Evolutionary conservation across 2,113 vertebrate species (phyloP).

Genomic region (Labeo catla): DNA sequence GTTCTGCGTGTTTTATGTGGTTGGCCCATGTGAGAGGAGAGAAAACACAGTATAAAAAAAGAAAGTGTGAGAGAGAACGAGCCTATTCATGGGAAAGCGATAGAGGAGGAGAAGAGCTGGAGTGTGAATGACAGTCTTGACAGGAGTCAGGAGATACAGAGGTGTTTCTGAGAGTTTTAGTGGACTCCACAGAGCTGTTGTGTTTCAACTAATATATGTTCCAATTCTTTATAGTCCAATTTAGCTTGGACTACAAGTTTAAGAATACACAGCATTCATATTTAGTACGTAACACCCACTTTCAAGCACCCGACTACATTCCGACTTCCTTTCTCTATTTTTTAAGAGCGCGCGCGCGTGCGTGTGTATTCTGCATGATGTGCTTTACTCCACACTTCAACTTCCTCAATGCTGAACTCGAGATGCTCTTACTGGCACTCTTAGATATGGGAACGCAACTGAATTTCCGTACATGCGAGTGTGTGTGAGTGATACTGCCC

Average conservation of each 20-base stretch:
- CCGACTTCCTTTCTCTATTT: neutral
- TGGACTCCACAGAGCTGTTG: neutral
- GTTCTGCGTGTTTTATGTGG: neutral
- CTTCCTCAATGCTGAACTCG: neutral
- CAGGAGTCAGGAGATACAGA: neutral
- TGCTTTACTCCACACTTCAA: neutral
- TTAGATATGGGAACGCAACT: neutral
- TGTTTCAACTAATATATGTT: neutral
- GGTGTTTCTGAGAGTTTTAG: conserved; percentile 14
- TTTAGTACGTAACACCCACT: neutral
- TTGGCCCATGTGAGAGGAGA: conserved; percentile 13
- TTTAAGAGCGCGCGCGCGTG: neutral
- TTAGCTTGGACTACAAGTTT: too few relatives aligned
- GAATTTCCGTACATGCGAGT: conserved; percentile 39
- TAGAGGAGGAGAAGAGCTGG: neutral
- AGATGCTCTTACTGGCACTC: conserved; percentile 3
- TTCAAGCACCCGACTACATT: neutral
- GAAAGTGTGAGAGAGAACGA: neutral
- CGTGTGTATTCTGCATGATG: conserved; percentile 1
- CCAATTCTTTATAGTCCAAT: neutral
- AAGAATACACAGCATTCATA: neutral
- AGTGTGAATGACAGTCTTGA: neutral
- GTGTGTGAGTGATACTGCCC: conserved; percentile 26
- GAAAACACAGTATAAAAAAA: neutral
- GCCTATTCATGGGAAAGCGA: neutral